Evolutionary conservation across 2,888 invertebrate genomes (phyloP).

Genomic region (Margaritifera margaritifera): DNA sequence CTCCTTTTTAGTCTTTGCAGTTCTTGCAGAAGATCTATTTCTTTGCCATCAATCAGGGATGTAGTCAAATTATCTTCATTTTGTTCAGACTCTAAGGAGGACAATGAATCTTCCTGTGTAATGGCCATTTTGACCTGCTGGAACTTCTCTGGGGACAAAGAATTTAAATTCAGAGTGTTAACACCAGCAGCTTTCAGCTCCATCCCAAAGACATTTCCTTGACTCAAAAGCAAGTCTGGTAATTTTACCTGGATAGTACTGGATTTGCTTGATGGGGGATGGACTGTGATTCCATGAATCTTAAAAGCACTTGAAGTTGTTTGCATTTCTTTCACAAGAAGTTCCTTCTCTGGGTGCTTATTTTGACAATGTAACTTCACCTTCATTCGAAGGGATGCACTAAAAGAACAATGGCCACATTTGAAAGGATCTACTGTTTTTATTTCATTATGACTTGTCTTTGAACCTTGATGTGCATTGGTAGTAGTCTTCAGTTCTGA

Average conservation of each 20-base stretch:
- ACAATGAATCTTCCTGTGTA: no score
- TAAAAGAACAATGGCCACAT: conserved; percentile 35
- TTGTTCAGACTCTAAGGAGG: no score
- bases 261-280: no score
- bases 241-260: no score
- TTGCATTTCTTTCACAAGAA: conserved; percentile 14
- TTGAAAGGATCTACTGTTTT: conserved; percentile 9
- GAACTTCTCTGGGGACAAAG: conserved; percentile 25
- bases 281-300: no score
- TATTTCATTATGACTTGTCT: conserved; percentile 2
- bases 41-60: no score
- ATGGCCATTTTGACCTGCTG: not conserved
- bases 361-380: conserved; percentile 38
- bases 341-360: conserved; percentile 18
- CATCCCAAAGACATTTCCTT: conserved; percentile 18
- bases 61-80: no score
- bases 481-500: conserved; percentile 8
- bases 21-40: no score
- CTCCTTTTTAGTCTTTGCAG: no score
- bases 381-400: conserved; percentile 29
- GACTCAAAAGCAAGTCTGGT: no score
- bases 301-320: no score
- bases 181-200: conserved; percentile 32
- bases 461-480: conserved; percentile 11
- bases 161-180: conserved; percentile 30